Base-by-base conservation (phyloP, 2,113 vertebrate species). In the Excalfactoria chinensis region DNA sequence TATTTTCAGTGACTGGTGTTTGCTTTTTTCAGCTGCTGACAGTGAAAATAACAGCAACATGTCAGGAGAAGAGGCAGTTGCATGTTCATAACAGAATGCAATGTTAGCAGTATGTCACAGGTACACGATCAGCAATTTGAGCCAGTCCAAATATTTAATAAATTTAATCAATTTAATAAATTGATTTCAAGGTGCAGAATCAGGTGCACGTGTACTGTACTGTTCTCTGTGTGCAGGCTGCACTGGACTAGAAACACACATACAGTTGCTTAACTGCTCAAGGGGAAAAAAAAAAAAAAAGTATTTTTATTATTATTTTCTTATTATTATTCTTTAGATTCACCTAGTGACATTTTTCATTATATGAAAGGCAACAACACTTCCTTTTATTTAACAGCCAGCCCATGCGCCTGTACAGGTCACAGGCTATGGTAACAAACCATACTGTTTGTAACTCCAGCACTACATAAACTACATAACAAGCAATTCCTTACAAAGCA, bases 201-300 rank as follows among this genome's bases (percentile, higher is more conserved):
- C 3, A 4, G 67, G 35, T 1, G 8, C 3, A 25, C 0, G 0
- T 0, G 13, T 16, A 58, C 21, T 34, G 26, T 0, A 2, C 35
- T 3, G 9, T 18, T 55, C 25, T 11, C 56, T 1, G 0, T 12
- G 71, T 35, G 40, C 26, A 48, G 40, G 32, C n/a, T 58, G 32
- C 32, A n/a, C 60, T 28, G 23, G 16, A 26, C 10, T 26, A 76
- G 63, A 84, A 78, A 87, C 59, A 16, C 55, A 25, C 53, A 21
- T 53, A 34, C 48, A 25, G 30, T 28, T 51, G 40, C 37, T 69
- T 32, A 67, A 66, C 25, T 13, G 28, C 69, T 15, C 16, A 37
- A 40, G 89, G 20, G 71, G 94, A 95, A 84, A 0, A 14, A 17
- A 53, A 20, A 74, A 46, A 48, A 23, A 49, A 25, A 25, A 48